Percentiles rank a stretch among this genome's conserved stretches.
These are phyloP conservation scores for Ptiloglossa arizonensis DNA, from an alignment of 1,140 invertebrate genomes.

Conservation along the genomic window DNA sequence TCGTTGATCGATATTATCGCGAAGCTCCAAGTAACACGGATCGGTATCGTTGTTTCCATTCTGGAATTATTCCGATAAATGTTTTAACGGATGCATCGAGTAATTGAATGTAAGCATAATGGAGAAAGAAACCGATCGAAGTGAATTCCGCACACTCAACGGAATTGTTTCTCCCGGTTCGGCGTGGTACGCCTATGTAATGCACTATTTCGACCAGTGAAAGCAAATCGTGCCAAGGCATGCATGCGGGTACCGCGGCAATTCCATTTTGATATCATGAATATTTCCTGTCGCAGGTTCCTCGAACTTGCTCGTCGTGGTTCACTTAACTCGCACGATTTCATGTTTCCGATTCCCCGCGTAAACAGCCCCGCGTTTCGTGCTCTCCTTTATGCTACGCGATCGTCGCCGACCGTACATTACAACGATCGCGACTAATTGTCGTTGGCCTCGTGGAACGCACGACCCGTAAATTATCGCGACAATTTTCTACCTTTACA, in stretches of 20 bases:
- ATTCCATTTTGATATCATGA: slow-evolving; percentile 79
- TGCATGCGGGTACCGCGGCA: slow-evolving; percentile 63
- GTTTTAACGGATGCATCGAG: slow-evolving; percentile 12
- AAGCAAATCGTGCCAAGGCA: slow-evolving; percentile 68
- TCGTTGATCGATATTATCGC: no score
- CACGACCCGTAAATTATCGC: slow-evolving; percentile 2
- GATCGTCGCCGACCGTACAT: slow-evolving; percentile 8
- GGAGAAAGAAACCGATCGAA: no score
- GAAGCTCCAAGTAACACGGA: no score
- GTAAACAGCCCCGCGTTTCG: slow-evolving; percentile 32
- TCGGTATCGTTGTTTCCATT: background rate
- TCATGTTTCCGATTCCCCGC: slow-evolving; percentile 68
- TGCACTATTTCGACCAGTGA: slow-evolving; percentile 60
- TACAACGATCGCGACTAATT: slow-evolving; percentile 19
- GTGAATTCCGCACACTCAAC: slow-evolving; percentile 13
- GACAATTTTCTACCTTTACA: no score
- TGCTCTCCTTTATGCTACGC: slow-evolving; percentile 23
- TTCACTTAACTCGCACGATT: slow-evolving; percentile 68
- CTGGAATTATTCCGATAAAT: background rate
- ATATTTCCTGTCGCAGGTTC: slow-evolving; percentile 76
- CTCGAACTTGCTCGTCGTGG: slow-evolving; percentile 70
- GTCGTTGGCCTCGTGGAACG: background rate
- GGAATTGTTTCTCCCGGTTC: slow-evolving; percentile 33
- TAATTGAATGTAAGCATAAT: slow-evolving; percentile 21
- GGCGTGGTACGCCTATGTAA: slow-evolving; percentile 27